Evolutionary conservation across 2,113 vertebrate species (phyloP).

Genomic region (Menura novaehollandiae): DNA sequence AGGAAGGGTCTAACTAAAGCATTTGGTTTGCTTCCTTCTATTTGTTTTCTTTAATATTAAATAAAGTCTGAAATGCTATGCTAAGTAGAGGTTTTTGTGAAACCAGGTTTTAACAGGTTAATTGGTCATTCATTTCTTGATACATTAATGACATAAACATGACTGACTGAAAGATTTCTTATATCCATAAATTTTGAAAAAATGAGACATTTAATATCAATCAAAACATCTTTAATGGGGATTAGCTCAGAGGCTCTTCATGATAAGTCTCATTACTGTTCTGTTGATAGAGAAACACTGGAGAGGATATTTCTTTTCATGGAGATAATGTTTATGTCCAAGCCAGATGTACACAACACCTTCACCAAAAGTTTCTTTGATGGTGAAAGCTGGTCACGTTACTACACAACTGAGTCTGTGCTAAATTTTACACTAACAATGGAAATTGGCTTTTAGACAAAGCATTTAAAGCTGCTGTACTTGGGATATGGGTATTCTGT

Average conservation of each 20-base stretch:
- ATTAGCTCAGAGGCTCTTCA: background rate
- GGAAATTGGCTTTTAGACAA: background rate
- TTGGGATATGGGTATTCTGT: background rate
- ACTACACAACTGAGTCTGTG: background rate
- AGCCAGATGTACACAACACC: background rate
- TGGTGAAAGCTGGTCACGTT: rapidly evolving
- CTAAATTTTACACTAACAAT: background rate
- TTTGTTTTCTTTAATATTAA: conserved; percentile 5
- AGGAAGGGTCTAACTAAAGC: conserved; percentile 6
- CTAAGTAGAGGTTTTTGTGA: background rate
- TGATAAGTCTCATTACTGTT: background rate
- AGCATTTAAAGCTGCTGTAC: background rate
- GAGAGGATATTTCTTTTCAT: background rate
- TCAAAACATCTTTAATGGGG: background rate
- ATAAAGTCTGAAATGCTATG: conserved; percentile 2
- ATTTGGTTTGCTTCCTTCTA: background rate
- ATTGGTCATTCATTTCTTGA: background rate
- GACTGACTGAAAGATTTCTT: background rate
- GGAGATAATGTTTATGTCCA: background rate
- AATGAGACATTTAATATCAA: background rate
- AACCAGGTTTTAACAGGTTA: background rate
- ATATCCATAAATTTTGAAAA: background rate
- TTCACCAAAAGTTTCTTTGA: background rate
- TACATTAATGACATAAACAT: background rate
- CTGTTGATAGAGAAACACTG: background rate